Percentiles rank a stretch among this genome's conserved stretches.
Evolutionary conservation across 2,113 vertebrate genomes (phyloP).

Genomic region (Thermophis baileyi): DNA sequence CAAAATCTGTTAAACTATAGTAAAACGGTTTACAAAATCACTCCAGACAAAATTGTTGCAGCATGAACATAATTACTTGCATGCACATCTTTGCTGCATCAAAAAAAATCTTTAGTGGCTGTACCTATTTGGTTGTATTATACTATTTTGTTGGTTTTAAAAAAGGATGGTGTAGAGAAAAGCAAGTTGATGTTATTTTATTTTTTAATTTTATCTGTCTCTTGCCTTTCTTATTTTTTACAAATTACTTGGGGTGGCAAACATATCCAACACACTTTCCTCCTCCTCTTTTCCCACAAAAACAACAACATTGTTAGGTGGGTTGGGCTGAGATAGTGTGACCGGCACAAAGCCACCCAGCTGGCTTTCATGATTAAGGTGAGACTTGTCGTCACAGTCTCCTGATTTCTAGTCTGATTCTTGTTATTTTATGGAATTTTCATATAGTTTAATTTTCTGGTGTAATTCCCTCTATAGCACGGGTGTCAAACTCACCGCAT

Average conservation of each 20-base stretch:
- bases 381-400: background rate
- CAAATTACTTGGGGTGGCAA: background rate
- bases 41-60: background rate
- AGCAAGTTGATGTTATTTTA: background rate
- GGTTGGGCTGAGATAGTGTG: background rate
- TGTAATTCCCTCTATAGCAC: background rate
- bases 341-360: background rate
- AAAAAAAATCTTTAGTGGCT: background rate
- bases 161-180: background rate
- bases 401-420: background rate
- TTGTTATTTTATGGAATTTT: background rate
- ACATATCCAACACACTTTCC: background rate
- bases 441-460: background rate
- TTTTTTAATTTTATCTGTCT: background rate
- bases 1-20: background rate
- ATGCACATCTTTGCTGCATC: background rate
- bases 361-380: background rate
- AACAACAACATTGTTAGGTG: background rate
- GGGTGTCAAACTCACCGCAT: too few relatives aligned
- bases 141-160: background rate
- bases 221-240: background rate
- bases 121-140: background rate
- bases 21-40: background rate
- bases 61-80: background rate
- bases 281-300: background rate